phyloP scores from a whole-genome alignment of 2,113 vertebrate species.

The Poecilia latipinna region DNA sequence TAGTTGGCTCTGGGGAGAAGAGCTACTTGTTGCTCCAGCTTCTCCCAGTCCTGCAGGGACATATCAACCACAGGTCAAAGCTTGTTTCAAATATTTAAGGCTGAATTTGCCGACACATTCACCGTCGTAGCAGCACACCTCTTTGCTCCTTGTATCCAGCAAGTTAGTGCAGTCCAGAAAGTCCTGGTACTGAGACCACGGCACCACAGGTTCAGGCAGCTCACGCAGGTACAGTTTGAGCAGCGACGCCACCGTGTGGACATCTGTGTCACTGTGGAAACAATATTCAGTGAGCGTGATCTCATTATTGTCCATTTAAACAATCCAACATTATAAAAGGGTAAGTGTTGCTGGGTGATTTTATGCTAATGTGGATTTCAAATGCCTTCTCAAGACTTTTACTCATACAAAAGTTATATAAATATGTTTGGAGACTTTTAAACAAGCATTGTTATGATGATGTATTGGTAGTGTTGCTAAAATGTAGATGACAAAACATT shows the following conservation, averaged over 20 bases:
- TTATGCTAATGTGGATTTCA: not conserved
- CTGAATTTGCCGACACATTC: not conserved
- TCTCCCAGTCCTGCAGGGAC: conserved; percentile 82
- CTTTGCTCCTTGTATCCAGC: conserved; percentile 74
- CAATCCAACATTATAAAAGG: not conserved
- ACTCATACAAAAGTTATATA: not conserved
- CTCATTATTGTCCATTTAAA: not conserved
- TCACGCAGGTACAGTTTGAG: conserved; percentile 96
- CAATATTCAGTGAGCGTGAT: not conserved
- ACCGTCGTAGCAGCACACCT: conserved; percentile 70
- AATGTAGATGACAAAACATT: not conserved
- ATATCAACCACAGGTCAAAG: not conserved
- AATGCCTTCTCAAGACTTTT: not conserved
- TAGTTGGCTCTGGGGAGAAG: conserved; percentile 90
- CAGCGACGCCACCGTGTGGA: conserved; percentile 97
- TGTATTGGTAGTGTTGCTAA: not conserved
- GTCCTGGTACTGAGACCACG: conserved; percentile 93
- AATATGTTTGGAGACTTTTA: not conserved
- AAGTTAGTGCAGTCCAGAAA: conserved; percentile 88
- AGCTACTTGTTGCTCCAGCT: conserved; percentile 86
- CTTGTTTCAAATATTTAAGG: not conserved
- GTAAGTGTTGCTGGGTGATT: not conserved
- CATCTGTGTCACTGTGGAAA: conserved; percentile 91
- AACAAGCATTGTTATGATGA: not conserved
- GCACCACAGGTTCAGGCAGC: conserved; percentile 91